These are phyloP conservation scores for Pristionchus entomophagus DNA, from an alignment of 2,888 invertebrate genomes.

Conservation along the genomic window DNA sequence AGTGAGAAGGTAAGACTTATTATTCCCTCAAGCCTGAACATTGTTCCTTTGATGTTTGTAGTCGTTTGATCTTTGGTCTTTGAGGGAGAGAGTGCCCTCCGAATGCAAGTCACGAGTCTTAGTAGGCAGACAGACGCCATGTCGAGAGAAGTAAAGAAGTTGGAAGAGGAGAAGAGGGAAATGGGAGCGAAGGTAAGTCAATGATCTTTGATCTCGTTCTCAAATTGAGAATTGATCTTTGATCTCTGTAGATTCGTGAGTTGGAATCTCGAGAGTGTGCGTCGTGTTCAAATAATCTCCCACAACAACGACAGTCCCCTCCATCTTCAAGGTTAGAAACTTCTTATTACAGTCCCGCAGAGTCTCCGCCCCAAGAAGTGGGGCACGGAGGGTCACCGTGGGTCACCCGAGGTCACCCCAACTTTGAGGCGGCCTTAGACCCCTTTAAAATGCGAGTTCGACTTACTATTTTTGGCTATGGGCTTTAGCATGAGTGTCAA, in stretches of 20 bases:
- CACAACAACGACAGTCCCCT: neutral
- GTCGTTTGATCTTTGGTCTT: neutral
- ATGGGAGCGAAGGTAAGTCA: neutral
- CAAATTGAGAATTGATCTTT: neutral
- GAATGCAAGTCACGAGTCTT: constrained; percentile 60
- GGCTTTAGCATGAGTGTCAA: too few species aligned
- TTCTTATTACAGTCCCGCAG: too few species aligned
- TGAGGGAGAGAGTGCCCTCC: constrained; percentile 59
- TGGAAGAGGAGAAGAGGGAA: constrained; percentile 60
- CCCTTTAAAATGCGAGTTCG: too few species aligned
- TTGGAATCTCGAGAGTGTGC: constrained; percentile 19
- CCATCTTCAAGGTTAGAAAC: neutral
- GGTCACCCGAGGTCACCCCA: too few species aligned
- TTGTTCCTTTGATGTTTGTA: neutral
- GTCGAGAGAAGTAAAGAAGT: constrained; percentile 52
- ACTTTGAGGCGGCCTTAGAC: too few species aligned
- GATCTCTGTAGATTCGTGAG: constrained; percentile 15
- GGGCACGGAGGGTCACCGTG: too few species aligned
- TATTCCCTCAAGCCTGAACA: neutral
- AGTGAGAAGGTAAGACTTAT: constrained; percentile 54
- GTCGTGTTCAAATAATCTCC: neutral
- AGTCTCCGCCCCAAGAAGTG: too few species aligned
- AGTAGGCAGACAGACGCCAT: constrained; percentile 61
- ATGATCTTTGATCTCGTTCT: neutral
- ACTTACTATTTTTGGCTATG: too few species aligned